Percentiles rank a stretch among this genome's conserved stretches.
These are phyloP conservation scores for Phrynosoma blainvillii DNA, from an alignment of 2,113 vertebrate genomes.

Conservation along the genomic window DNA sequence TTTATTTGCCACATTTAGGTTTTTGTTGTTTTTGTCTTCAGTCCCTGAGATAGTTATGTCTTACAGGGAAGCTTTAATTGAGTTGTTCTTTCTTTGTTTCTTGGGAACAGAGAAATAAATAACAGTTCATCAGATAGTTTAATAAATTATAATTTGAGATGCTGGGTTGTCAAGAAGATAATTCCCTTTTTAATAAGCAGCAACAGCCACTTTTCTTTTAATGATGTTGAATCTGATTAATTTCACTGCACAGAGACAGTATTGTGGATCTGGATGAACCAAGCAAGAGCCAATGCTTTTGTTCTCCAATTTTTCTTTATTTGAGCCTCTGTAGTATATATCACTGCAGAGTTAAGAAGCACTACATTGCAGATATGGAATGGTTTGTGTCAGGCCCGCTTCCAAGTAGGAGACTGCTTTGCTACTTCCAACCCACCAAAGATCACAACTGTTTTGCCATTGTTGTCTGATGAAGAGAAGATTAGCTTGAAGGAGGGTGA, in stretches of 20 bases:
- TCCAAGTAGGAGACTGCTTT: no score
- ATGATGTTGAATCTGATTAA: slow-evolving; percentile 15
- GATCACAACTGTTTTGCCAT: no score
- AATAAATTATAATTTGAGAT: not conserved
- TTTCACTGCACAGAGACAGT: not conserved
- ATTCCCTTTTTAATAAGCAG: not conserved
- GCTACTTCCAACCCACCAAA: no score
- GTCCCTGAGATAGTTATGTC: not conserved
- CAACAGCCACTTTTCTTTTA: slow-evolving; percentile 2
- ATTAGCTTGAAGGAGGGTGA: no score
- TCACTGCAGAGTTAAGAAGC: not conserved
- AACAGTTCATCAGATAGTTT: slow-evolving; percentile 8
- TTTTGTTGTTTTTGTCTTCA: not conserved
- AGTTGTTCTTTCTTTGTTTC: slow-evolving; percentile 7
- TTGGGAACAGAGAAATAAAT: not conserved
- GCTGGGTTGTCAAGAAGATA: not conserved
- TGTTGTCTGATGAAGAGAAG: no score
- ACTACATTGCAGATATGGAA: not conserved
- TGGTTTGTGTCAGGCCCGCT: not conserved
- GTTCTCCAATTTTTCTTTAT: not conserved
- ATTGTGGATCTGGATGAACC: not conserved
- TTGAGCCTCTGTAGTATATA: not conserved
- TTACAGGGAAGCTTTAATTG: slow-evolving; percentile 13
- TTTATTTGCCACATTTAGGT: not conserved
- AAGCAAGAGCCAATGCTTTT: not conserved